Conservation (phyloP, 2,888 invertebrate species). For the Seladonia tumulorum region DNA sequence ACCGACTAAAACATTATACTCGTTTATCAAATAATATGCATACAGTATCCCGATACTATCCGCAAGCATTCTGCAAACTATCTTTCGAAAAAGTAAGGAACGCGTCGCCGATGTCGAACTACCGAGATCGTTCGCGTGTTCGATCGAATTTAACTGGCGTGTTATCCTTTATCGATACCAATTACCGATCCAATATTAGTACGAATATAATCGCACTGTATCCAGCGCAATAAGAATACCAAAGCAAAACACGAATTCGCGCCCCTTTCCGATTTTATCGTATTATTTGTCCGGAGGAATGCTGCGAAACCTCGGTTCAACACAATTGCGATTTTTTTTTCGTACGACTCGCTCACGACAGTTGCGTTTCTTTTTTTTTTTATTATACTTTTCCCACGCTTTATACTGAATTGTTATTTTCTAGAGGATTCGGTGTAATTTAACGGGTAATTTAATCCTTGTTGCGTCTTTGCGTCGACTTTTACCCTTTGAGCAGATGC, state of each 20-base stretch:
- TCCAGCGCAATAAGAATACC: constrained; percentile 81
- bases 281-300: constrained; percentile 69
- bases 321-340: constrained; percentile 40
- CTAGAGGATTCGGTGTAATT: constrained; percentile 68
- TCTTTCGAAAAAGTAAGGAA: constrained; percentile 42
- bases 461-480: constrained; percentile 55
- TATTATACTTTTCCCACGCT: constrained; percentile 67
- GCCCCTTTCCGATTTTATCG: constrained; percentile 69
- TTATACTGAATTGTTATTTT: constrained; percentile 42
- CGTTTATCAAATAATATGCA: constrained; percentile 65
- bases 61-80: constrained; percentile 40
- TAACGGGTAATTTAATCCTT: constrained; percentile 68
- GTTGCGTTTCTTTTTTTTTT: constrained; percentile 60
- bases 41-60: constrained; percentile 43
- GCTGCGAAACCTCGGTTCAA: constrained; percentile 44
- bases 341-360: constrained; percentile 46
- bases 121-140: constrained; percentile 21
- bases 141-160: constrained; percentile 52
- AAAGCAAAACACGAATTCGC: constrained; percentile 75
- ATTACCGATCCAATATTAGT: constrained; percentile 61
- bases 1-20: constrained; percentile 64
- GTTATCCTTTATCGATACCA: constrained; percentile 66
- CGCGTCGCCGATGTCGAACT: not conserved
- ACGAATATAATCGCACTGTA: constrained; percentile 71
- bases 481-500: constrained; percentile 51